Conservation (phyloP, 2,888 invertebrate species). For the Harmothoe impar region DNA sequence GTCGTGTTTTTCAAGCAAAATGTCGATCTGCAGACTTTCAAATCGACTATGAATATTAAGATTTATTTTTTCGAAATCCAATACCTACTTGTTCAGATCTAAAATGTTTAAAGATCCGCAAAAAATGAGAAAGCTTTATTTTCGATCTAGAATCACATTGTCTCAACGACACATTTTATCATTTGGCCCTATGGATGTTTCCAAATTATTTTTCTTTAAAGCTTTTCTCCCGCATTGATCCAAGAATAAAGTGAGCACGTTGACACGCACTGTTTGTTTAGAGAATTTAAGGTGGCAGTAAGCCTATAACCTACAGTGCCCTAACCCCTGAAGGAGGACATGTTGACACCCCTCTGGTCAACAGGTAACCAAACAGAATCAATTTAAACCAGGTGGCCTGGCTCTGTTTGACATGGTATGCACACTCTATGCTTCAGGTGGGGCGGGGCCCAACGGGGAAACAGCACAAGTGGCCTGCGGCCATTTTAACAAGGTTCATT, state of each 20-base stretch:
- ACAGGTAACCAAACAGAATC: slow-evolving; percentile 31
- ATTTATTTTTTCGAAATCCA: no score
- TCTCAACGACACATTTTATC: no score
- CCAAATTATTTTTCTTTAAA: no score
- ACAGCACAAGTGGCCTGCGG: background rate
- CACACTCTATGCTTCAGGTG: background rate
- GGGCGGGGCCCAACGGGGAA: no score
- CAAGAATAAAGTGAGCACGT: background rate
- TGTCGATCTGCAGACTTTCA: no score
- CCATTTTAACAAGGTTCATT: slow-evolving; percentile 20
- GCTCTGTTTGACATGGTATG: background rate
- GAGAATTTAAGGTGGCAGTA: slow-evolving; percentile 27
- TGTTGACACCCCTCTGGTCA: slow-evolving; percentile 33
- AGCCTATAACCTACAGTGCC: slow-evolving; percentile 19
- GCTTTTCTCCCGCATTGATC: background rate
- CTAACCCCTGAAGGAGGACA: background rate
- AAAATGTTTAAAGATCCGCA: no score
- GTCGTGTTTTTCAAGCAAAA: no score
- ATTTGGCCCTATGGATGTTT: no score
- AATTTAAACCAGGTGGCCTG: background rate
- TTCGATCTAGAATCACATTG: no score
- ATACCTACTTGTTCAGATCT: no score
- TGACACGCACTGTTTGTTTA: background rate
- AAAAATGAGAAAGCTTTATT: no score
- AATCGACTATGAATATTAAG: no score